A percentile compares a stretch with the other conserved stretches of the same genome.
These are phyloP conservation scores for Protosalanx chinensis DNA, from an alignment of 2,797 vertebrate species.

Conservation along the genomic window DNA sequence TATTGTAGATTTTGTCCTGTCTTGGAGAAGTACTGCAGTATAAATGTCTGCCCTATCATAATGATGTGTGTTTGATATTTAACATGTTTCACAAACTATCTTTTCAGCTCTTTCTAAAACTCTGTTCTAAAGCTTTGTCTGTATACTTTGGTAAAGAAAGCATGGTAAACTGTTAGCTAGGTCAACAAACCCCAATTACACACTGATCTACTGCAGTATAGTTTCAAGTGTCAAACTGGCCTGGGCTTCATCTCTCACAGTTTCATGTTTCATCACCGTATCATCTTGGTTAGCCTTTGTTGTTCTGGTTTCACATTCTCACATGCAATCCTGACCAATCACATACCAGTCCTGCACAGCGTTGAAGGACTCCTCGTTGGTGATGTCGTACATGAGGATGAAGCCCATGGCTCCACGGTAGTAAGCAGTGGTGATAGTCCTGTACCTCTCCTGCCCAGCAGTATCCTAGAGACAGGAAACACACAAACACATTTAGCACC, in stretches of 20 bases:
- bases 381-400: slow-evolving; percentile 99
- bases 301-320: not conserved
- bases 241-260: not conserved
- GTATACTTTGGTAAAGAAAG: not conserved
- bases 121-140: not conserved
- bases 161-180: not conserved
- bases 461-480: slow-evolving; percentile 77
- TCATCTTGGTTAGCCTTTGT: not conserved
- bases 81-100: not conserved
- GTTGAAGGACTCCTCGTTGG: slow-evolving; percentile 95
- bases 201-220: not conserved
- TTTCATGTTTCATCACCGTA: not conserved
- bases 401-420: slow-evolving; percentile 98
- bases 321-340: slow-evolving; percentile 3
- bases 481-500: slow-evolving; percentile 1
- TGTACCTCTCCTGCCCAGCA: slow-evolving; percentile 91
- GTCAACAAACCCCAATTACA: not conserved
- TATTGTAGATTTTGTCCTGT: too few species aligned
- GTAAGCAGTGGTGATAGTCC: slow-evolving; percentile 96
- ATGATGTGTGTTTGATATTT: not conserved
- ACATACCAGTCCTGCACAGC: slow-evolving; percentile 95
- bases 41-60: too few species aligned
- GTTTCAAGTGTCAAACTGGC: not conserved
- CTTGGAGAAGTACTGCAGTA: too few species aligned
- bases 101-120: not conserved